Percentiles rank a stretch among this genome's conserved stretches.
phyloP scores from a whole-genome alignment of 2,888 invertebrate genomes.

The Phortica magna region DNA sequence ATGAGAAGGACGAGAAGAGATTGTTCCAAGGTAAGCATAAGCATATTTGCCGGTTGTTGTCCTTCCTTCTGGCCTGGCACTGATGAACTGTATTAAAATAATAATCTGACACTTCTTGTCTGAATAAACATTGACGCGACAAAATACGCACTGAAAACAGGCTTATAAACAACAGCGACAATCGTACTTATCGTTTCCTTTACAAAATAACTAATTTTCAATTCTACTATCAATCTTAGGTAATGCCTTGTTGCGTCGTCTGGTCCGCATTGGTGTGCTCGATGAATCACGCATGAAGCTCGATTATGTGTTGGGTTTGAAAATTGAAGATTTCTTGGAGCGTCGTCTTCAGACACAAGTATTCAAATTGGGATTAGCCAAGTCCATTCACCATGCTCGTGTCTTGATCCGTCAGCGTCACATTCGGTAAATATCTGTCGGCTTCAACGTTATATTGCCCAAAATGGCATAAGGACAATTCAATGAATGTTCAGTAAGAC shows the following conservation, averaged over 20 bases:
- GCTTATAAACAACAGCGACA: not conserved
- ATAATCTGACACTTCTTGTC: slow-evolving; percentile 78
- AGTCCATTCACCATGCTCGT: slow-evolving; percentile 99
- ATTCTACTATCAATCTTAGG: slow-evolving; percentile 80
- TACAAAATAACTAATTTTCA: not conserved
- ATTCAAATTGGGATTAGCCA: slow-evolving; percentile 98
- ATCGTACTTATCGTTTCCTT: not conserved
- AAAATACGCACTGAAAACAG: slow-evolving; percentile 59
- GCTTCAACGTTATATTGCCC: slow-evolving; percentile 17
- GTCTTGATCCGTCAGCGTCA: slow-evolving; percentile 99
- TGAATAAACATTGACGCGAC: slow-evolving; percentile 67
- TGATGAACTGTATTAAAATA: slow-evolving; percentile 65
- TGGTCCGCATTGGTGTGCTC: slow-evolving; percentile 98
- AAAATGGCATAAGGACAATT: not conserved
- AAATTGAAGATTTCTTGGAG: slow-evolving; percentile 99
- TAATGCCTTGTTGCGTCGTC: slow-evolving; percentile 97
- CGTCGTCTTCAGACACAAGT: slow-evolving; percentile 99
- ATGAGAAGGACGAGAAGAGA: slow-evolving; percentile 98
- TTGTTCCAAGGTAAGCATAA: slow-evolving; percentile 93
- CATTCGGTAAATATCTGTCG: slow-evolving; percentile 88
- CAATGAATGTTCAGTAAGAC: slow-evolving; percentile 81
- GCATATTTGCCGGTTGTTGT: slow-evolving; percentile 12
- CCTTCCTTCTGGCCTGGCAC: slow-evolving; percentile 5
- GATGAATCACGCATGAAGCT: slow-evolving; percentile 99
- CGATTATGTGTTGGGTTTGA: slow-evolving; percentile 99